Conservation (phyloP, 1,140 invertebrate species). For the Planococcus citri region DNA sequence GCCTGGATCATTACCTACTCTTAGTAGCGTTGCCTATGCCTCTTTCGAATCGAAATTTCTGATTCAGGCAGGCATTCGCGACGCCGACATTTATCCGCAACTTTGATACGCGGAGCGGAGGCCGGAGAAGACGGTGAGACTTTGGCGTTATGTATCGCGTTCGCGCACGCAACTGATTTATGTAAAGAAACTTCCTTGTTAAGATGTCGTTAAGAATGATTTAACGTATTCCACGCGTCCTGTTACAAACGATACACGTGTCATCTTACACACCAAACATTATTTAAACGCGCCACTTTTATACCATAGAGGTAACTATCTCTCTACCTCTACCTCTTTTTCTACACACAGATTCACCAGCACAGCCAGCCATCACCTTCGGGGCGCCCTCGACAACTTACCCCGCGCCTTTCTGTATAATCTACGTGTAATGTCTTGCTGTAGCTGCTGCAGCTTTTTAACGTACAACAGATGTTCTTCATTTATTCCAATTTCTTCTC, state of each 20-base stretch:
- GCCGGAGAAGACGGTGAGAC: not conserved
- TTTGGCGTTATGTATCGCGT: not conserved
- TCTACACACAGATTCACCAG: too few relatives aligned
- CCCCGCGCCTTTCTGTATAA: too few relatives aligned
- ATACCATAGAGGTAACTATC: not conserved
- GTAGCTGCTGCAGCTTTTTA: not conserved
- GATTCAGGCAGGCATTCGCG: too few relatives aligned
- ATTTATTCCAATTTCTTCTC: conserved; percentile 2
- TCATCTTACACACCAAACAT: conserved; percentile 20
- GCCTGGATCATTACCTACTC: too few relatives aligned
- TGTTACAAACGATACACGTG: conserved; percentile 16
- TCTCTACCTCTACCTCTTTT: too few relatives aligned
- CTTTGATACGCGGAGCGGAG: not conserved
- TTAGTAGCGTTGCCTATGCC: too few relatives aligned
- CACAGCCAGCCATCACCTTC: too few relatives aligned
- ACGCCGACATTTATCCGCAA: too few relatives aligned
- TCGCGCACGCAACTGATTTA: not conserved
- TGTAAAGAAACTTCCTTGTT: conserved; percentile 14
- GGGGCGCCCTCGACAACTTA: too few relatives aligned
- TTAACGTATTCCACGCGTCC: conserved; percentile 5
- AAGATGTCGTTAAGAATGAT: conserved; percentile 19
- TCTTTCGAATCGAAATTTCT: too few relatives aligned
- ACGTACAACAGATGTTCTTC: conserved; percentile 11
- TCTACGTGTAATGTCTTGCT: too few relatives aligned
- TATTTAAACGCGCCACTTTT: conserved; percentile 11